These are phyloP conservation scores for Scomber japonicus DNA, from an alignment of 2,113 vertebrate genomes.

Conservation along the genomic window DNA sequence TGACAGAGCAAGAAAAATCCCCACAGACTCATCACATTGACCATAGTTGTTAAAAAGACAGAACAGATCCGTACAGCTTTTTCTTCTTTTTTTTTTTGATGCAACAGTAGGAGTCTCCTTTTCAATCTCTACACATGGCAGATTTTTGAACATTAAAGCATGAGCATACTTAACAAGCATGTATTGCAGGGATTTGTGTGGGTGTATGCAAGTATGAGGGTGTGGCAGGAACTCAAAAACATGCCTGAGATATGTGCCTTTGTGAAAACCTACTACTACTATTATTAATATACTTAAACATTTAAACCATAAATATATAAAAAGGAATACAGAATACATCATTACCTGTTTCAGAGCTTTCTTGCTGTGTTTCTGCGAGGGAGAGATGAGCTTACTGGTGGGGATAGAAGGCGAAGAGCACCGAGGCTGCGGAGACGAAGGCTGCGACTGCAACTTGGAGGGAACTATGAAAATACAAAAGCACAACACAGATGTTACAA, in stretches of 20 bases:
- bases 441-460: constrained; percentile 91
- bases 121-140: too few species aligned
- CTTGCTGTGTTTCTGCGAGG: constrained; percentile 99
- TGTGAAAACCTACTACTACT: too few species aligned
- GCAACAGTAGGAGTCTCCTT: too few species aligned
- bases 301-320: not conserved
- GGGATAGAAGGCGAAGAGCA: constrained; percentile 93
- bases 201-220: too few species aligned
- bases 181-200: too few species aligned
- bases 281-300: not conserved
- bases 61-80: too few species aligned
- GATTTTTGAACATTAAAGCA: too few species aligned
- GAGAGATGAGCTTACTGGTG: constrained; percentile 93
- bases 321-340: not conserved
- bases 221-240: too few species aligned
- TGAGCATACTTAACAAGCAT: too few species aligned
- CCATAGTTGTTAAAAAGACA: not conserved
- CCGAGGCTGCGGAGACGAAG: constrained; percentile 92
- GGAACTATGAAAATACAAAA: constrained; percentile 84
- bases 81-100: too few species aligned
- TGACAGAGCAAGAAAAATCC: not conserved
- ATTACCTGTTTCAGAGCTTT: constrained; percentile 97
- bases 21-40: too few species aligned
- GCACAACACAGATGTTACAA: constrained; percentile 60
- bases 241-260: too few species aligned